Base-by-base conservation (phyloP, 2,113 vertebrate species). In the Gila orcuttii region DNA sequence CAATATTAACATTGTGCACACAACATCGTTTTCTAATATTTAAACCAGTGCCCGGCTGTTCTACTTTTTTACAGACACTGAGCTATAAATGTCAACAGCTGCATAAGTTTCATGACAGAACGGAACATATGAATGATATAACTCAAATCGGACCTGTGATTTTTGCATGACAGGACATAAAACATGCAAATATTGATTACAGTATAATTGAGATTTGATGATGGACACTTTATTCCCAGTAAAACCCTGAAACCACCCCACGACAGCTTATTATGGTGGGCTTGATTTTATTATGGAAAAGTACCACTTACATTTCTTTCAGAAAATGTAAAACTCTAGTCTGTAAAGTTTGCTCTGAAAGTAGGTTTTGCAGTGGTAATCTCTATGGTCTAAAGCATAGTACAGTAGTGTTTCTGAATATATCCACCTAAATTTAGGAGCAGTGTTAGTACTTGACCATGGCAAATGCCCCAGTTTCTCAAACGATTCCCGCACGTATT, bases 361-460 rank as follows among this genome's bases (percentile, higher is more conserved):
- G 57, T 71, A 6, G 23, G 78, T 86, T 83, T 77, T 31, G 28
- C 73, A 80, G 77, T 80, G 79, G 73, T 6, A 23, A 57, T 47
- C 59, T 57, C 66, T 76, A 74, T 25, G 66, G 66, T 76, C 45
- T 36, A 59, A 80, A 78, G n/a, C 36, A 80, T 33, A 79, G 66
- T 39, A 76, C 73, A 79, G 79, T 33, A 66, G 73, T 33, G 69
- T 62, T 23, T 82, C 47, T 84, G 31, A 88, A 64, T 86, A 86
- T 55, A 60, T 55, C 66, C 77, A 79, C 73, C 87, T 60, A 82
- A 50, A 68, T 85, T 85, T 87, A 80, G 78, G 28, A 77, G 25
- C 69, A 68, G 59, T 57, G 39, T 69, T 64, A 79, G 73, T 79
- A 45, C 55, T 66, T 76, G 69, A 78, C 75, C 76, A 33, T 52